Evolutionary conservation across 2,888 invertebrate species (phyloP), one percentile per base, ranked within the genome.

Genomic region (Arrhopalites spinosus): DNA sequence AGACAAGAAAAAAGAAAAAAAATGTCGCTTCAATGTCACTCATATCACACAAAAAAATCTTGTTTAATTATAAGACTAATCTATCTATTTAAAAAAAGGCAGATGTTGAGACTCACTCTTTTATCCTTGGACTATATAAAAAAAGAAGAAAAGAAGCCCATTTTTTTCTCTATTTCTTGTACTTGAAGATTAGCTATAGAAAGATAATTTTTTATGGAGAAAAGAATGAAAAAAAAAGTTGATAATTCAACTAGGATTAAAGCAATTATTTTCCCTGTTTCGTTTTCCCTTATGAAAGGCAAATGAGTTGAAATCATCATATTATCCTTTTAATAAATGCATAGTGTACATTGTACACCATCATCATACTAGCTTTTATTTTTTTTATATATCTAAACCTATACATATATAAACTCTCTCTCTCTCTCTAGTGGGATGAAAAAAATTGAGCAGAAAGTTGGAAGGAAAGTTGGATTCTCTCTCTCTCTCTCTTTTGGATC

Each of bases 211-310:
- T 36, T 36, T 36, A 7, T 36, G n/a, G 7, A 63, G 63, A 63
- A 30, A 25, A 63, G 27, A 30, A 66, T 43, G 23, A n/a, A 66
- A 66, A 66, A 59, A 70, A 27, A 20, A 50, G 43, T 45, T 63
- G 63, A 72, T 63, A 63, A 72, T 63, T 72, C 61, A 61, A 72
- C 61, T 63, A 63, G 72, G 72, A 72, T 72, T 72, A 72, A 72
- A 61, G 63, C 72, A 72, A 72, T 72, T 72, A 72, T 72, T 72
- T 43, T 61, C 71, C 71, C 71, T 61, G 61, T 5, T 59, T 27
- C 27, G 5, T 59, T 23, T n/a, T 59, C 27, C 59, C 59, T 59
- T 25, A 59, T 59, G 59, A 59, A 53, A 70, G 29, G 56, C 30
- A 70, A 70, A 70, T 70, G 56, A 70, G 36, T 59, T 53, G 29